Evolutionary conservation across 2,113 vertebrate genomes (phyloP).

Genomic region (Leptodactylus fuscus): DNA sequence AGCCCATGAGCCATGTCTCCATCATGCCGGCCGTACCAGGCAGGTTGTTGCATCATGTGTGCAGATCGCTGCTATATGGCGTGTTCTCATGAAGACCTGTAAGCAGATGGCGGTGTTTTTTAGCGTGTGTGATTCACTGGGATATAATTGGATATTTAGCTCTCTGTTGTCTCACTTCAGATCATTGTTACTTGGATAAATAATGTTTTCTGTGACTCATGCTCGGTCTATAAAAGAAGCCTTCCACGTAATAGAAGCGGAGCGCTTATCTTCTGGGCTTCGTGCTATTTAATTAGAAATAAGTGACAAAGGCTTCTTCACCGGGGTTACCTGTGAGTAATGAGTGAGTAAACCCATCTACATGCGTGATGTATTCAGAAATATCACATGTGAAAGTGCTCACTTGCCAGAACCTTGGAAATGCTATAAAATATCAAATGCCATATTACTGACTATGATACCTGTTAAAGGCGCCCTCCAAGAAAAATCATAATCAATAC

Average conservation of each 20-base stretch:
- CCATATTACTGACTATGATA: neutral
- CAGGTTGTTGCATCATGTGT: neutral
- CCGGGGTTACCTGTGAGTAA: neutral
- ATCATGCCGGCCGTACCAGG: neutral
- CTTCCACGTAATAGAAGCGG: neutral
- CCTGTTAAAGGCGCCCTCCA: too few species aligned
- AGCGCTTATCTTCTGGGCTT: neutral
- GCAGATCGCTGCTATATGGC: neutral
- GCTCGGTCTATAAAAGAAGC: neutral
- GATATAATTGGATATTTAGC: neutral
- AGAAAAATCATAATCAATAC: too few species aligned
- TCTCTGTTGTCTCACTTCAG: constrained; percentile 14
- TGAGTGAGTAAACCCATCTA: neutral
- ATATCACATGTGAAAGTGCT: neutral
- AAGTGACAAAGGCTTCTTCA: neutral
- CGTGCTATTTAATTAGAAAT: neutral
- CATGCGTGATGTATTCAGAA: neutral
- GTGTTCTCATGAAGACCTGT: neutral
- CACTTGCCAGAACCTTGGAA: neutral
- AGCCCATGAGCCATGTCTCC: neutral
- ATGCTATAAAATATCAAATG: neutral
- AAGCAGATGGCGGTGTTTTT: neutral
- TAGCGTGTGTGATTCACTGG: neutral
- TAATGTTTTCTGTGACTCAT: constrained; percentile 34
- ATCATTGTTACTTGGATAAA: constrained; percentile 31